Conservation (phyloP, 2,888 invertebrate genomes). For the Callyntrura sp. region DNA sequence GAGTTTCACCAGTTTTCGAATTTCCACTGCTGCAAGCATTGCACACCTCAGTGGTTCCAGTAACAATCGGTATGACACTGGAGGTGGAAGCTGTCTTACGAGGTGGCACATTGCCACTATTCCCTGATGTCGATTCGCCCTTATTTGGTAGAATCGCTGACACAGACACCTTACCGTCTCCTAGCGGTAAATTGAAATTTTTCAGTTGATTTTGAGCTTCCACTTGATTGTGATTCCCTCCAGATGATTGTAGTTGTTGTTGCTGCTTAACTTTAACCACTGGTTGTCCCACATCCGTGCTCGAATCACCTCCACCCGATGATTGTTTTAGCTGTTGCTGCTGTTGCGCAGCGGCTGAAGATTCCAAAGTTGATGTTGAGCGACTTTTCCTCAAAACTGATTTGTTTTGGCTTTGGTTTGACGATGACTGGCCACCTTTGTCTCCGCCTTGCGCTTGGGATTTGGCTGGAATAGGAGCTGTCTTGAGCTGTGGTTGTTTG, state of each 20-base stretch:
- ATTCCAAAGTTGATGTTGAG: slow-evolving; percentile 83
- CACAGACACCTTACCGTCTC: slow-evolving; percentile 75
- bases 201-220: slow-evolving; percentile 72
- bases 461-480: slow-evolving; percentile 60
- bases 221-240: slow-evolving; percentile 62
- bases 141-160: slow-evolving; percentile 62
- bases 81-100: slow-evolving; percentile 74
- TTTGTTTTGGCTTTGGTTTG: slow-evolving; percentile 82
- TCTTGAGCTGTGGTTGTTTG: slow-evolving; percentile 74
- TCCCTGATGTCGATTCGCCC: not conserved
- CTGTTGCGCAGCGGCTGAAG: slow-evolving; percentile 76
- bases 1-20: slow-evolving; percentile 79
- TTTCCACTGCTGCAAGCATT: slow-evolving; percentile 64
- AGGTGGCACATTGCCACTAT: slow-evolving; percentile 53
- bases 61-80: slow-evolving; percentile 62
- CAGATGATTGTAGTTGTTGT: slow-evolving; percentile 70
- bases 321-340: slow-evolving; percentile 51
- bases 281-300: slow-evolving; percentile 46
- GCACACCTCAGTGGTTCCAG: slow-evolving; percentile 58
- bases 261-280: slow-evolving; percentile 71
- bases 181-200: slow-evolving; percentile 73
- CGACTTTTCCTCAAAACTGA: slow-evolving; percentile 83
- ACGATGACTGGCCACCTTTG: slow-evolving; percentile 50
- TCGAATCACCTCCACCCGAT: slow-evolving; percentile 42
- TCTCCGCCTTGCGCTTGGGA: slow-evolving; percentile 60